A percentile compares a stretch with the other conserved stretches of the same genome.
These are phyloP conservation scores for Pterocles burchelli DNA, from an alignment of 2,113 vertebrate species.

Conservation along the genomic window DNA sequence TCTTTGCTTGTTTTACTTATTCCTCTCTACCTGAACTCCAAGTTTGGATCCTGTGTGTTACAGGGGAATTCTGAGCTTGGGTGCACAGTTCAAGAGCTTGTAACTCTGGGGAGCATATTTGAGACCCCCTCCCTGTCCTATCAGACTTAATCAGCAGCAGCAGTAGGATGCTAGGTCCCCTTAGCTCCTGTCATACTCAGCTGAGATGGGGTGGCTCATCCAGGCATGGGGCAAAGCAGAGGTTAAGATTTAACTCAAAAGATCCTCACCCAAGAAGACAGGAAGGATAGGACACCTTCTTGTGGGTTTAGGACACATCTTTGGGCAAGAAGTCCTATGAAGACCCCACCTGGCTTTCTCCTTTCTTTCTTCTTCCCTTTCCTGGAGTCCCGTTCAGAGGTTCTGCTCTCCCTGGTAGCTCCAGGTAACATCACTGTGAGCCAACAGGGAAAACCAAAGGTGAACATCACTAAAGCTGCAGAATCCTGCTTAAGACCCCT, in stretches of 20 bases:
- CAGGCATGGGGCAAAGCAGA: not conserved
- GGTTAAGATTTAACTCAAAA: not conserved
- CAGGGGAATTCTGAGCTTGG: not conserved
- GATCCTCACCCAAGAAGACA: not conserved
- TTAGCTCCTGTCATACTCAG: not conserved
- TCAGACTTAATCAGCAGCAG: not conserved
- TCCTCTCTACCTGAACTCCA: not conserved
- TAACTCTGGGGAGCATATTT: not conserved
- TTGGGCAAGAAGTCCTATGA: not conserved
- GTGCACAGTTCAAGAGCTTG: not conserved
- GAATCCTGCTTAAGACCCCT: not conserved
- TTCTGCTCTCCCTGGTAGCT: not conserved
- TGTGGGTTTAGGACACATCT: not conserved
- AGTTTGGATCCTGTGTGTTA: not conserved
- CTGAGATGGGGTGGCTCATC: not conserved
- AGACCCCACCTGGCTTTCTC: not conserved
- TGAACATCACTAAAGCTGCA: not conserved
- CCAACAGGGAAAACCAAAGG: not conserved
- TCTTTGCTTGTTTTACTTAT: not conserved
- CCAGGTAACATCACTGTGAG: not conserved
- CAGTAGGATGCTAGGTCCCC: not conserved
- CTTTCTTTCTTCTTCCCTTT: not conserved
- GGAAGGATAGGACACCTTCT: not conserved
- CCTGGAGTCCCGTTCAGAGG: not conserved
- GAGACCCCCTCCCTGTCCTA: not conserved